phyloP scores from a whole-genome alignment of 2,888 invertebrate species.

The Heteropelma amictum region DNA sequence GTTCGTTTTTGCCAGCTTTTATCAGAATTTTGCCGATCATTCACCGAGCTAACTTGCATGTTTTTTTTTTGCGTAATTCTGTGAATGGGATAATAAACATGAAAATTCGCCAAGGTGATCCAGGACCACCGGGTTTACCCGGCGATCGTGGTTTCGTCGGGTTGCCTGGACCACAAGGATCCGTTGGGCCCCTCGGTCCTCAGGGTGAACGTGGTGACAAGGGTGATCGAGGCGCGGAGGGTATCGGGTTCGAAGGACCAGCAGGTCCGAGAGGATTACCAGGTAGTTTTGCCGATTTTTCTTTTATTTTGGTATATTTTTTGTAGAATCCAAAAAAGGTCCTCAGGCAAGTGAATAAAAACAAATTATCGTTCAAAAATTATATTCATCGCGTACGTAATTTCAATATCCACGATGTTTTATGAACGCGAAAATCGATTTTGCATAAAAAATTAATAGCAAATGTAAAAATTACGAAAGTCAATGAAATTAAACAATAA shows the following conservation, averaged over 20 bases:
- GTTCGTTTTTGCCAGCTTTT: too few species aligned
- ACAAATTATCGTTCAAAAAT: too few species aligned
- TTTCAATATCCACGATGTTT: too few species aligned
- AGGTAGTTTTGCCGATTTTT: too few species aligned
- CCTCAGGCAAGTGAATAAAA: background rate
- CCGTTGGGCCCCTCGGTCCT: slow-evolving; percentile 81
- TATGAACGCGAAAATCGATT: too few species aligned
- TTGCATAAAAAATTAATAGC: background rate
- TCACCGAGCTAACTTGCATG: too few species aligned
- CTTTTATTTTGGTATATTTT: too few species aligned
- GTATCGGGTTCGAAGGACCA: slow-evolving; percentile 86
- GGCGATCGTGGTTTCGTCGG: slow-evolving; percentile 85
- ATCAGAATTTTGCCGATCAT: too few species aligned
- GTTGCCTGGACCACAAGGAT: slow-evolving; percentile 81
- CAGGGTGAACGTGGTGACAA: slow-evolving; percentile 85
- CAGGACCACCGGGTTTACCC: slow-evolving; percentile 83
- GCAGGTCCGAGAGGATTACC: slow-evolving; percentile 85
- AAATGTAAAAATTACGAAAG: background rate
- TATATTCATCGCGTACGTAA: too few species aligned
- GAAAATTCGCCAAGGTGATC: slow-evolving; percentile 79
- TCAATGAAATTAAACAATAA: background rate
- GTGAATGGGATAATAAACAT: slow-evolving; percentile 16
- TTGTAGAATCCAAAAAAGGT: too few species aligned
- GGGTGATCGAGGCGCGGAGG: slow-evolving; percentile 86
- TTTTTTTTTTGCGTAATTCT: too few species aligned